These are phyloP conservation scores for Caloenas nicobarica DNA, from an alignment of 2,113 vertebrate genomes.

Conservation along the genomic window DNA sequence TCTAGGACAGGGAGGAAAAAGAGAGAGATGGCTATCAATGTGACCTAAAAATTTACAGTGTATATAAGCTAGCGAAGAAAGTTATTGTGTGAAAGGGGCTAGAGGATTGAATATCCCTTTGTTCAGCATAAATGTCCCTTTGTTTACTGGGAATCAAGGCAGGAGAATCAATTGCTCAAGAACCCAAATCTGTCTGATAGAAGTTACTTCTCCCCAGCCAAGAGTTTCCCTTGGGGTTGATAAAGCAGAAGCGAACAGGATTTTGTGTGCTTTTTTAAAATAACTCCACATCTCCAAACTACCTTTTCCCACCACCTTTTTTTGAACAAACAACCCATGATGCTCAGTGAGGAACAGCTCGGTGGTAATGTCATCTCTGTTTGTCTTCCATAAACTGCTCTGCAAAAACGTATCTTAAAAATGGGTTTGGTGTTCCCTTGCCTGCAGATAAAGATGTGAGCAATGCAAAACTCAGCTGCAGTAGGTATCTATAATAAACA, in stretches of 20 bases:
- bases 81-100: not conserved
- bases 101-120: not conserved
- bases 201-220: not conserved
- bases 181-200: not conserved
- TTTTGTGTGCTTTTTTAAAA: not conserved
- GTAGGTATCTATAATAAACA: not conserved
- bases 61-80: slow-evolving; percentile 1
- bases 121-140: not conserved
- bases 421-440: not conserved
- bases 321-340: not conserved
- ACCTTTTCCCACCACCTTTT: not conserved
- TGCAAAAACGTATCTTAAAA: not conserved
- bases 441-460: not conserved
- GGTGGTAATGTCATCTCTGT: not conserved
- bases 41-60: slow-evolving; percentile 35
- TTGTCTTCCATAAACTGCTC: not conserved
- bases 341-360: not conserved
- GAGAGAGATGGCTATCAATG: not conserved
- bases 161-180: not conserved
- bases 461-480: not conserved
- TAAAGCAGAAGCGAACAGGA: not conserved
- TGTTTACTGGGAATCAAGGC: not conserved
- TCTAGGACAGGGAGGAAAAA: not conserved
- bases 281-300: not conserved
- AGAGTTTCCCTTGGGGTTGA: not conserved